Conservation (phyloP, 2,888 invertebrate species). For the Hydropsyche betteni region DNA sequence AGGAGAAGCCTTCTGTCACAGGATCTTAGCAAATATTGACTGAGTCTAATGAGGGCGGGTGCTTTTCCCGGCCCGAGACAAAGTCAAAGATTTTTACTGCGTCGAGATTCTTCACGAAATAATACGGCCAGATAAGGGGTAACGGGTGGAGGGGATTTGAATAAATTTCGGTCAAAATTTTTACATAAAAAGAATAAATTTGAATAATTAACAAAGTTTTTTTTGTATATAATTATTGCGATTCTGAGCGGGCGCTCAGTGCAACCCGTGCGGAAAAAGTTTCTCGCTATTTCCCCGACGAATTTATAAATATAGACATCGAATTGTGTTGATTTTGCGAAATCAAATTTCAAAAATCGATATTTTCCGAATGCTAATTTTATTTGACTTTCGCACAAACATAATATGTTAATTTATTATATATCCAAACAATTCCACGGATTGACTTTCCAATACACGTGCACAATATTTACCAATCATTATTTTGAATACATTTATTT, state of each 20-base stretch:
- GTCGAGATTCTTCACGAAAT: slow-evolving; percentile 25
- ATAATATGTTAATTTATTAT: too few relatives aligned
- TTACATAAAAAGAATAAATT: slow-evolving; percentile 42
- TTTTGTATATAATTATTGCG: slow-evolving; percentile 40
- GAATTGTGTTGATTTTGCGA: too few relatives aligned
- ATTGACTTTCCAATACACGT: too few relatives aligned
- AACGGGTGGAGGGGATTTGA: slow-evolving; percentile 25
- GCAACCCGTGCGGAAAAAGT: slow-evolving; percentile 7
- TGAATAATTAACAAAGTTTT: slow-evolving; percentile 43
- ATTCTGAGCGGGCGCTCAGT: neutral
- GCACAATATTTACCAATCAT: too few relatives aligned
- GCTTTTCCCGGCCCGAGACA: slow-evolving; percentile 7
- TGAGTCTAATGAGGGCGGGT: slow-evolving; percentile 42
- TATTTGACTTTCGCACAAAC: too few relatives aligned
- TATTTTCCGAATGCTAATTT: too few relatives aligned
- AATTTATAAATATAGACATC: too few relatives aligned
- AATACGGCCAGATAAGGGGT: slow-evolving; percentile 18
- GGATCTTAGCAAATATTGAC: slow-evolving; percentile 39
- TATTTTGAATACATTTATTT: too few relatives aligned
- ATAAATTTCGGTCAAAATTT: slow-evolving; percentile 36
- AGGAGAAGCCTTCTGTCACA: slow-evolving; percentile 35
- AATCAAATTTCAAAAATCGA: too few relatives aligned
- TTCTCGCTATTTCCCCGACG: too few relatives aligned
- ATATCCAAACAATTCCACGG: too few relatives aligned
- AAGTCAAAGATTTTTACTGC: slow-evolving; percentile 37